Evolutionary conservation across 2,888 invertebrate species (phyloP).

Genomic region (Plebejus anna): DNA sequence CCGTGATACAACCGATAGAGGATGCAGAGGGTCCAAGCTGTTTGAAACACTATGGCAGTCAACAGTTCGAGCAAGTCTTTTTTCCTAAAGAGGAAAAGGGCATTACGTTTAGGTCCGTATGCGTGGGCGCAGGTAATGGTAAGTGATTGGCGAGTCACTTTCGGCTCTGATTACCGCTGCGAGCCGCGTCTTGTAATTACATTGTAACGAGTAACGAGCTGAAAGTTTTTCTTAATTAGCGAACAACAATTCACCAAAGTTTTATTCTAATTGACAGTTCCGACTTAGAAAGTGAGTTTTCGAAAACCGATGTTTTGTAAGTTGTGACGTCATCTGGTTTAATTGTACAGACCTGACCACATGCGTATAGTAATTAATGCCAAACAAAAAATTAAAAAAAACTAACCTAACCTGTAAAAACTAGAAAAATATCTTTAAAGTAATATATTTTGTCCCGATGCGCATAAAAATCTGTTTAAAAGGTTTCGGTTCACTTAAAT

Average conservation of each 20-base stretch:
- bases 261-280: constrained; percentile 37
- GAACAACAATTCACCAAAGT: constrained; percentile 55
- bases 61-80: no score
- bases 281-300: constrained; percentile 34
- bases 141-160: constrained; percentile 51
- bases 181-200: constrained; percentile 64
- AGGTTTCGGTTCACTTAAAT: no score
- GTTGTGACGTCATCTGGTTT: background rate
- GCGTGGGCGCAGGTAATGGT: constrained; percentile 9
- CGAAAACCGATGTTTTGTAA: background rate
- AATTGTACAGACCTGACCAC: background rate
- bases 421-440: no score
- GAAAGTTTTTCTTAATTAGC: constrained; percentile 69
- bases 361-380: no score
- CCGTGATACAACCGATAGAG: no score
- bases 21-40: no score
- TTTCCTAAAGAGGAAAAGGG: background rate
- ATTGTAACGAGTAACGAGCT: constrained; percentile 61
- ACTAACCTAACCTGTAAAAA: no score
- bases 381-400: no score
- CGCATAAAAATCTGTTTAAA: no score
- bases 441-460: no score
- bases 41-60: no score
- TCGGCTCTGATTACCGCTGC: constrained; percentile 59
- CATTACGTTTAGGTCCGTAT: background rate